Evolutionary conservation across 2,888 invertebrate species (phyloP).

Genomic region (Stramonita haemastoma): DNA sequence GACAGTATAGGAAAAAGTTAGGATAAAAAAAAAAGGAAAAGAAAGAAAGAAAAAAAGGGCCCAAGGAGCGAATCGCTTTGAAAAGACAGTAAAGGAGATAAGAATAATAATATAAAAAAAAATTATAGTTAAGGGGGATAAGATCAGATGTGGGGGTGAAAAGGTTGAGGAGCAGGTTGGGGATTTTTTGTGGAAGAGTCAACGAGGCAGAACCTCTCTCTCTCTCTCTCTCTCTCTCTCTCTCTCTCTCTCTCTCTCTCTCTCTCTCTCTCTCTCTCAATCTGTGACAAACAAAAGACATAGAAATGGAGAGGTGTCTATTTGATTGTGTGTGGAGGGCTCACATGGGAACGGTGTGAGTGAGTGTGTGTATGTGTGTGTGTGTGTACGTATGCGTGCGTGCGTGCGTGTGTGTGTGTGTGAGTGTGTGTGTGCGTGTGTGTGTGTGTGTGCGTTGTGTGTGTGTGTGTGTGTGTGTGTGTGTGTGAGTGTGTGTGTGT

Average conservation of each 20-base stretch:
- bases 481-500: slow-evolving; percentile 11
- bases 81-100: too few relatives aligned
- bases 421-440: not conserved
- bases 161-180: not conserved
- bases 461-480: not conserved
- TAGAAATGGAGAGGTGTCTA: not conserved
- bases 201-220: not conserved
- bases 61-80: too few relatives aligned
- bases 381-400: not conserved
- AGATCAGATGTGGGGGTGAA: not conserved
- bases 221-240: not conserved
- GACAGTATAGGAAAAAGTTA: too few relatives aligned
- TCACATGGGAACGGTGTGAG: not conserved
- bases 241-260: too few relatives aligned
- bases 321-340: not conserved
- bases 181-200: not conserved
- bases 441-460: not conserved
- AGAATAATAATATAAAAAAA: not conserved
- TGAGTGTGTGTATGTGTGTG: not conserved
- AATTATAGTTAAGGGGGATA: not conserved
- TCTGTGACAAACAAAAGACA: not conserved
- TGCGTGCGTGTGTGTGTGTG: not conserved
- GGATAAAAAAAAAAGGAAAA: too few relatives aligned
- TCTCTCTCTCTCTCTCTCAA: too few relatives aligned
- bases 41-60: too few relatives aligned